phyloP scores from a whole-genome alignment of 1,140 invertebrate genomes.

The Pomacea maculata region DNA sequence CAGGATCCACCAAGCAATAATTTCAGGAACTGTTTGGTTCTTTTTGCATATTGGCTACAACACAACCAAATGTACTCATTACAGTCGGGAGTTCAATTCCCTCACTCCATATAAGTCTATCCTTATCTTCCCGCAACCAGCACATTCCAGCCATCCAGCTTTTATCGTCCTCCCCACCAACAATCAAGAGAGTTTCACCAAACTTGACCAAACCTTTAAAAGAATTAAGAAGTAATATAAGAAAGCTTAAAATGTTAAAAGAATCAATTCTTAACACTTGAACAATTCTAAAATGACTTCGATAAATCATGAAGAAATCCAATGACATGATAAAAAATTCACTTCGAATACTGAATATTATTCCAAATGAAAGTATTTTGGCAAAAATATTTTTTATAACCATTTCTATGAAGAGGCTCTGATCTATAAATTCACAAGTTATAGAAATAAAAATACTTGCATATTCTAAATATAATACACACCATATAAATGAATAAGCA shows the following conservation, averaged over 20 bases:
- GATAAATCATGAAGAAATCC: too few species aligned
- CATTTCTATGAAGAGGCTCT: too few species aligned
- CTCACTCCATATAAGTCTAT: constrained; percentile 54
- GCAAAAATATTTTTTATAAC: too few species aligned
- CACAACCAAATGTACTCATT: constrained; percentile 63
- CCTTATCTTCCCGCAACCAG: constrained; percentile 52
- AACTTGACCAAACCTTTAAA: constrained; percentile 59
- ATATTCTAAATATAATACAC: neutral
- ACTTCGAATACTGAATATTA: too few species aligned
- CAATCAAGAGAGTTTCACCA: constrained; percentile 55
- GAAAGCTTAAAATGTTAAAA: too few species aligned
- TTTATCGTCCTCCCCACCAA: constrained; percentile 63
- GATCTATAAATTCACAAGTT: too few species aligned
- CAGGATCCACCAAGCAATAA: too few species aligned
- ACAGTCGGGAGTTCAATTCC: constrained; percentile 59
- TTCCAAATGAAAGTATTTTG: too few species aligned
- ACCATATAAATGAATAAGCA: neutral
- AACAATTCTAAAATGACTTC: too few species aligned
- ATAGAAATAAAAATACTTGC: too few species aligned
- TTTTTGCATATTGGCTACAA: constrained; percentile 59
- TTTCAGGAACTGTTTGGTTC: neutral
- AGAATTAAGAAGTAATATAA: neutral
- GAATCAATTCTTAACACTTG: too few species aligned
- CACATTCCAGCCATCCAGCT: constrained; percentile 64
- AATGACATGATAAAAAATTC: too few species aligned